Percentiles rank a stretch among this genome's conserved stretches.
phyloP scores from a whole-genome alignment of 2,888 invertebrate genomes.

The Uloborus plumipes region DNA sequence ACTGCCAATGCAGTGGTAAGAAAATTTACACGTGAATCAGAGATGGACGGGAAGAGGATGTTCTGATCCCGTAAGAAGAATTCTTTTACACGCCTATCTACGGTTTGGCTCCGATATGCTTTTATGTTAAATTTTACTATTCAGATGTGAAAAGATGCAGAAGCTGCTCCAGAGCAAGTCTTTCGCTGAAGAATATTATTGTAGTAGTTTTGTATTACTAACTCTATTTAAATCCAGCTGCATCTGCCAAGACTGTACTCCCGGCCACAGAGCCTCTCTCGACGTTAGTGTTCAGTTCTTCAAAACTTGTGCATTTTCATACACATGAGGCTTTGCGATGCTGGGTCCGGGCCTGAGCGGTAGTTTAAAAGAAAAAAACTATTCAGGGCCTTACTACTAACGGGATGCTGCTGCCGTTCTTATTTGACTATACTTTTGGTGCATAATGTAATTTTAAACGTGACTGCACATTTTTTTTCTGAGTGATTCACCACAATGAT shows the following conservation, averaged over 20 bases:
- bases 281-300: neutral
- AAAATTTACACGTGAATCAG: slow-evolving; percentile 50
- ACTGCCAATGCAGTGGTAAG: slow-evolving; percentile 64
- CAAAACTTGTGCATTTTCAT: slow-evolving; percentile 44
- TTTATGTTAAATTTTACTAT: slow-evolving; percentile 59
- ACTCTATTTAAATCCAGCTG: slow-evolving; percentile 39
- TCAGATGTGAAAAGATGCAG: slow-evolving; percentile 20
- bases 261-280: slow-evolving; percentile 1
- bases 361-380: slow-evolving; percentile 22
- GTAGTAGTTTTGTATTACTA: slow-evolving; percentile 58
- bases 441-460: slow-evolving; percentile 62
- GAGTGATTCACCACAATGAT: slow-evolving; percentile 44
- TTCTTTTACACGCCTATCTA: slow-evolving; percentile 42
- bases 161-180: slow-evolving; percentile 19
- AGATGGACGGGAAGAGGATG: slow-evolving; percentile 36
- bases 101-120: slow-evolving; percentile 42
- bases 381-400: slow-evolving; percentile 38
- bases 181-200: slow-evolving; percentile 35
- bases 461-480: slow-evolving; percentile 49
- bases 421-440: slow-evolving; percentile 61
- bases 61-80: slow-evolving; percentile 21
- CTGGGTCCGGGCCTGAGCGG: neutral
- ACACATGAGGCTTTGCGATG: slow-evolving; percentile 16
- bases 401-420: slow-evolving; percentile 50
- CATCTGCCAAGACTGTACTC: slow-evolving; percentile 36